phyloP scores from a whole-genome alignment of 2,888 invertebrate species.

The Synanthedon tipuliformis region DNA sequence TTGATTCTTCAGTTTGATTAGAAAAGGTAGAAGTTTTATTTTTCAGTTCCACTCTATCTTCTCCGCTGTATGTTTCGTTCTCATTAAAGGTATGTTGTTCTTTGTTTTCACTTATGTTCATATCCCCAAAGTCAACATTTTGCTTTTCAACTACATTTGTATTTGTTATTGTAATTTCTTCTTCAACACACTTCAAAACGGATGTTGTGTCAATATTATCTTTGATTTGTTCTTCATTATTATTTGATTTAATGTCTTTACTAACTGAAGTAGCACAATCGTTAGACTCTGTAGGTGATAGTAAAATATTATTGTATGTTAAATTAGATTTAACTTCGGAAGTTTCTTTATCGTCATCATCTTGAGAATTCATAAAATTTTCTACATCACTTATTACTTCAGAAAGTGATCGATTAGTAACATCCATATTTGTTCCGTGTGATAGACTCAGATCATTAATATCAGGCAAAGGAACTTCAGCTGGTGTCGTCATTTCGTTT shows the following conservation, averaged over 20 bases:
- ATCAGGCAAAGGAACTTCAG: slow-evolving; percentile 33
- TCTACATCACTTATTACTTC: neutral
- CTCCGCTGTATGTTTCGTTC: no score
- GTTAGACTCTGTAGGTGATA: neutral
- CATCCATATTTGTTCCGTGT: neutral
- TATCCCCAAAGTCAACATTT: no score
- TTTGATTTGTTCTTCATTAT: neutral
- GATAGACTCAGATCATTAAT: slow-evolving; percentile 17
- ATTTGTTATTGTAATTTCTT: no score
- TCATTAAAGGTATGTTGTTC: no score
- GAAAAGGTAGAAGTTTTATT: no score
- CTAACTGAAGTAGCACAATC: neutral
- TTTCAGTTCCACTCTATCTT: no score
- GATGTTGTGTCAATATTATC: neutral
- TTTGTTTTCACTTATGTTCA: no score
- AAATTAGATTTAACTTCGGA: neutral
- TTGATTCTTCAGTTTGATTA: no score
- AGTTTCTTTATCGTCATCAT: no score
- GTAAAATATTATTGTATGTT: neutral
- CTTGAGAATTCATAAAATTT: neutral
- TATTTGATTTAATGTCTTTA: neutral
- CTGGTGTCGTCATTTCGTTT: slow-evolving; percentile 10
- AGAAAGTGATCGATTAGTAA: neutral
- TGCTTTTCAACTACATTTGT: no score
- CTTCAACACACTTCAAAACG: no score